Evolutionary conservation across 2,888 invertebrate species (phyloP), one percentile per base, ranked within the genome.

Genomic region (Parnassius smintheus): DNA sequence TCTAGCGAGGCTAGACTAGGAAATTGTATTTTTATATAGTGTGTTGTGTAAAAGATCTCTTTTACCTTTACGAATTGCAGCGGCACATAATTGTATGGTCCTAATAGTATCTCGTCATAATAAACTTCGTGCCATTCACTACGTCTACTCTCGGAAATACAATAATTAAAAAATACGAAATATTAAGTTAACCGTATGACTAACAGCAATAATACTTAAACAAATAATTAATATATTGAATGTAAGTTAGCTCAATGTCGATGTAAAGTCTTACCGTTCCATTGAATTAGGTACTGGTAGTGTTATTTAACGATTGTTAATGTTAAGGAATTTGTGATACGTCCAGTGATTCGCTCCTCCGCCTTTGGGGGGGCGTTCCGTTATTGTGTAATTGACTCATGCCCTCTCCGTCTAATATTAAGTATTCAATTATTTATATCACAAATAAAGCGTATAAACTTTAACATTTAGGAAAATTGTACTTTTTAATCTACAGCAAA

Each of bases 151-250:
- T 84, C 85, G 82, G 77, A 70, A 80, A 82, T 82, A 83, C 83
- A 84, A 85, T 84, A 81, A 80, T 76, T 75, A 76, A 72, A 76
- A 7, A 75, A 74, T 80, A 80, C 75, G 77, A 78, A 80, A 81
- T 82, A 81, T 79, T 76, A 82, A 86, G 85, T 86, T 86, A 86
- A 86, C 85, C 80, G 76, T 85, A 72, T 82, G 69, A 86, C 82
- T 90, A 89, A 91, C 90, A 88, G 88, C 89, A 89, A 91, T 91
- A 90, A 84, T 88, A 90, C 89, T 87, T 91, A 90, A 90, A 81
- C 77, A 81, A 76, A 82, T 78, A 82, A 56, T 81, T 86, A 87
- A 89, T 89, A 86, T 88, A 88, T 88, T 85, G 82, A 82, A 80
- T 83, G 82, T 91, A 91, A 91, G 89, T 83, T 90, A 91, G 91